A percentile compares a stretch with the other conserved stretches of the same genome.
These are phyloP conservation scores for Ametastegia equiseti DNA, from an alignment of 2,888 invertebrate species.

Conservation along the genomic window DNA sequence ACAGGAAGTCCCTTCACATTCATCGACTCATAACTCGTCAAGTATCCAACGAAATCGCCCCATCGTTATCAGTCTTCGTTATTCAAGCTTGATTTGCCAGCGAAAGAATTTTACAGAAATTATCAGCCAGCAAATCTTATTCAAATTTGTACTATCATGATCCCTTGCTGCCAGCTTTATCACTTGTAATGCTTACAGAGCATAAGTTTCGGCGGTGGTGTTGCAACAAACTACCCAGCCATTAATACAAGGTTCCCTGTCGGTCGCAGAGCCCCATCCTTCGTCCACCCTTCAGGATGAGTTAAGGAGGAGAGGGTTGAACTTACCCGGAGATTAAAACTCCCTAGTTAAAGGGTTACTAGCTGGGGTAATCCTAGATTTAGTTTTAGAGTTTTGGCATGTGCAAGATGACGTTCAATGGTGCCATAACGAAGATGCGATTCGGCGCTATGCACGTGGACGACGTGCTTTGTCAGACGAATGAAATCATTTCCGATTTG, in stretches of 20 bases:
- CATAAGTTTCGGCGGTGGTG: conserved; percentile 50
- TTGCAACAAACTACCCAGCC: conserved; percentile 58
- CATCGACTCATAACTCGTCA: neutral
- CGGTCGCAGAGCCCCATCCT: conserved; percentile 16
- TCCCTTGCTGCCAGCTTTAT: conserved; percentile 26
- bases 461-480: conserved; percentile 56
- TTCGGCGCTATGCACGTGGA: conserved; percentile 56
- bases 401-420: conserved; percentile 54
- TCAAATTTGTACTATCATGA: conserved; percentile 42
- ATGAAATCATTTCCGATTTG: conserved; percentile 62
- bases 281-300: conserved; percentile 53
- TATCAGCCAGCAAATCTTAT: conserved; percentile 17
- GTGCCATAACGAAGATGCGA: conserved; percentile 60
- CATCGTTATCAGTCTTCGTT: conserved; percentile 17
- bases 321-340: conserved; percentile 61
- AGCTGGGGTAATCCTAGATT: conserved; percentile 52
- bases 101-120: neutral
- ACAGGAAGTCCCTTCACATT: neutral
- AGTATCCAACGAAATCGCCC: neutral
- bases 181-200: conserved; percentile 34
- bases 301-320: conserved; percentile 54
- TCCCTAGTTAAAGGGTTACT: conserved; percentile 57
- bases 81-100: conserved; percentile 17
- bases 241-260: conserved; percentile 58
- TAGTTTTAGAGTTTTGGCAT: conserved; percentile 55